phyloP scores from a whole-genome alignment of 1,140 invertebrate species.

The Leguminivora glycinivorella region DNA sequence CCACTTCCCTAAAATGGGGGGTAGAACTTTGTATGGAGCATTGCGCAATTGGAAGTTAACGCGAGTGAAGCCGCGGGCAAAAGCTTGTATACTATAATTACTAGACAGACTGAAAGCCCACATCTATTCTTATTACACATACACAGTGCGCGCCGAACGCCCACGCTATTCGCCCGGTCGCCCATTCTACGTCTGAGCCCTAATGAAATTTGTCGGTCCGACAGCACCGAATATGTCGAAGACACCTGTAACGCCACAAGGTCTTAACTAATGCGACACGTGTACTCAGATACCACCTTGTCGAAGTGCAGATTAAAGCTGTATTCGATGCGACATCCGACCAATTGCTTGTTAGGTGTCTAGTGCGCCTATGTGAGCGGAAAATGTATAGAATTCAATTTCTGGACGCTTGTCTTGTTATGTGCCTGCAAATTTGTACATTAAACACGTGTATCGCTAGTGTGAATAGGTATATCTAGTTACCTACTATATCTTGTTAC shows the following conservation, averaged over 20 bases:
- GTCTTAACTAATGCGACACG: not conserved
- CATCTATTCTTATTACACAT: not conserved
- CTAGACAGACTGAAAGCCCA: too few species aligned
- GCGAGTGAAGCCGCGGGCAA: too few species aligned
- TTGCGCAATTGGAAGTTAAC: too few species aligned
- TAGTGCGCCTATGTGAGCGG: not conserved
- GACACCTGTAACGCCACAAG: not conserved
- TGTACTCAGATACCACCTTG: not conserved
- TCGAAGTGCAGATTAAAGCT: not conserved
- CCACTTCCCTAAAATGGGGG: too few species aligned
- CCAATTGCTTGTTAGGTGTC: not conserved
- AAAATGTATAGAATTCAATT: not conserved
- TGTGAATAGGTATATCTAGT: not conserved
- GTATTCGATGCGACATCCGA: not conserved
- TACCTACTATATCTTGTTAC: not conserved
- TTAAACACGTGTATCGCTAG: not conserved
- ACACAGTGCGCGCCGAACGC: not conserved
- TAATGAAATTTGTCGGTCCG: constrained; percentile 28
- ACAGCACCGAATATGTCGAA: constrained; percentile 4
- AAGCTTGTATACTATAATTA: too few species aligned
- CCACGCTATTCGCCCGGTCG: not conserved
- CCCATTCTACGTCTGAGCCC: constrained; percentile 1
- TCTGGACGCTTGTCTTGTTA: not conserved
- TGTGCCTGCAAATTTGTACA: not conserved
- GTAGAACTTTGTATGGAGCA: too few species aligned